Conservation (phyloP, 1,140 invertebrate species). For the Hesperophylax magnus region DNA sequence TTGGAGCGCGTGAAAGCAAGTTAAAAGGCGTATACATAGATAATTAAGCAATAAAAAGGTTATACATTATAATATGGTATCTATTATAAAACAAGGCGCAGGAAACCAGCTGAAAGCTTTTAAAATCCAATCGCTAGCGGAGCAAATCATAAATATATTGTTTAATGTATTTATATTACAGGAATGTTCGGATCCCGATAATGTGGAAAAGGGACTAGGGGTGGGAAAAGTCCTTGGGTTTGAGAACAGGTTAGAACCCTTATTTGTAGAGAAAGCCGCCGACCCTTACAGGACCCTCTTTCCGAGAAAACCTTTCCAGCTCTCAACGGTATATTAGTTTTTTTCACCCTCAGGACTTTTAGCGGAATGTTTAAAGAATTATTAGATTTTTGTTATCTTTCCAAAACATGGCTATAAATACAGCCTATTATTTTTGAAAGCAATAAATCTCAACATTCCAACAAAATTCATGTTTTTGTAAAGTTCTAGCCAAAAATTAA, state of each 20-base stretch:
- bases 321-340: constrained; percentile 27
- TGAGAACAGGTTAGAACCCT: background rate
- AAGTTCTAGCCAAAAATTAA: background rate
- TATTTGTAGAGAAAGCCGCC: constrained; percentile 29
- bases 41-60: too few relatives aligned
- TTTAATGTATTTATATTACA: background rate
- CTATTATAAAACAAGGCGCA: too few relatives aligned
- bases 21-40: too few relatives aligned
- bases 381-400: constrained; percentile 25
- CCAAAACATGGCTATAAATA: constrained; percentile 13
- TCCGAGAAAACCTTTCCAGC: constrained; percentile 43
- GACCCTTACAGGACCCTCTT: constrained; percentile 35
- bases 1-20: too few relatives aligned
- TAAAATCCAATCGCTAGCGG: background rate
- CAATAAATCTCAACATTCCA: constrained; percentile 1
- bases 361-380: constrained; percentile 21
- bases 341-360: constrained; percentile 17
- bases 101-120: background rate
- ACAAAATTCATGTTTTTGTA: constrained; percentile 4
- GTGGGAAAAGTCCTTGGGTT: constrained; percentile 8
- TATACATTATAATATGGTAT: too few relatives aligned
- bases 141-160: background rate
- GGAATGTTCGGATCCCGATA: background rate
- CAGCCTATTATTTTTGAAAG: constrained; percentile 11
- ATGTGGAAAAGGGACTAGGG: constrained; percentile 31